Base-by-base conservation (phyloP, 2,113 vertebrate species). In the Cettia cetti region DNA sequence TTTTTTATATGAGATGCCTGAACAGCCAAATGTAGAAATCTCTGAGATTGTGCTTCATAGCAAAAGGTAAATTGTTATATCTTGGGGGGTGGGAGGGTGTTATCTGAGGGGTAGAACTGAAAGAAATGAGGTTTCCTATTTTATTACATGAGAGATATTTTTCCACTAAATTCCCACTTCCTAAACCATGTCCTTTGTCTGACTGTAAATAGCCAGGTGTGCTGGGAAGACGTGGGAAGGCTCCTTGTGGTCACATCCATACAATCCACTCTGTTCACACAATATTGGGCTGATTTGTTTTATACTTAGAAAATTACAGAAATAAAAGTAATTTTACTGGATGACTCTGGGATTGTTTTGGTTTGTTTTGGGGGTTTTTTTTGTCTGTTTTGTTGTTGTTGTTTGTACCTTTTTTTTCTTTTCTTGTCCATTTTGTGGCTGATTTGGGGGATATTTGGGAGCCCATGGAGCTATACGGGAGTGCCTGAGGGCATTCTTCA, bases 311-410 rank as follows among this genome's bases (percentile, higher is more conserved):
- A 94, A 96, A 97, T 82, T 76, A 90, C 80, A 90, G 94, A 96
- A 97, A 97, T 97, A 97, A 97, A 96, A 95, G 83, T 76, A n/a
- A 76, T 94, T 97, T 97, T 96, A 70, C 92, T 96, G 94, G 94
- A 94, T 45, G 30, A 28, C 35, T 76, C 21, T 7, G 13, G 17
- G 4, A 12, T 20, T 31, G 35, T 24, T 44, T 42, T 21, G 30
- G 40, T 42, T 9, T 33, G 8, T 50, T 78, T 72, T 15, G 8
- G 11, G 1, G 0, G 13, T 13, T 21, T n/a, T 39, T 28, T 39
- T 42, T 21, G 23, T 7, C 14, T 35, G 9, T 54, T 79, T 72
- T 15, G 12, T 42, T 64, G 31, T 66, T 80, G 26, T 52, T 52
- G 69, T 40, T 54, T 35, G 26, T 7, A 50, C 31, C 35, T 49